phyloP scores from a whole-genome alignment of 2,888 invertebrate species.

The Yponomeuta evonymella region DNA sequence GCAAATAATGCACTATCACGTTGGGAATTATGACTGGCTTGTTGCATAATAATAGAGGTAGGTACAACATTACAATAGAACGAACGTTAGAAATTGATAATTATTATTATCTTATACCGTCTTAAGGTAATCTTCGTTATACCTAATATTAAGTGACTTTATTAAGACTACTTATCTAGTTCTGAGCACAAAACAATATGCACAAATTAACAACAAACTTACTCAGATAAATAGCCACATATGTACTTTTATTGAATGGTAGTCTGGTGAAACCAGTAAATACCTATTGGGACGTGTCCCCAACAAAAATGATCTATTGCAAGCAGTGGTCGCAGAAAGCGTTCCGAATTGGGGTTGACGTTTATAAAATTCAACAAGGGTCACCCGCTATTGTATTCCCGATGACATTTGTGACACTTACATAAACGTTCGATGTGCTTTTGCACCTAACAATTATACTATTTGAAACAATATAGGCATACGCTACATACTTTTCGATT shows the following conservation, averaged over 20 bases:
- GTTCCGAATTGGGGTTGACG: constrained; percentile 19
- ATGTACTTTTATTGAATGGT: too few relatives aligned
- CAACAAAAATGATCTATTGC: neutral
- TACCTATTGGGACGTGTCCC: too few relatives aligned
- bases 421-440: constrained; percentile 44
- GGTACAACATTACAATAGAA: neutral
- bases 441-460: constrained; percentile 20
- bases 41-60: neutral
- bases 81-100: neutral
- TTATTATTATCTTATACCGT: neutral
- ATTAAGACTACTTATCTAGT: neutral
- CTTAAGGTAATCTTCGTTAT: neutral
- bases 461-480: too few relatives aligned
- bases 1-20: neutral
- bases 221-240: too few relatives aligned
- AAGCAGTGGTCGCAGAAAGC: constrained; percentile 5
- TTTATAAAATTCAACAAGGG: constrained; percentile 31
- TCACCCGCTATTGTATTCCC: constrained; percentile 50
- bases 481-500: too few relatives aligned
- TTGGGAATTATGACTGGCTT: neutral
- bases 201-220: neutral
- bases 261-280: too few relatives aligned
- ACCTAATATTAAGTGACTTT: neutral
- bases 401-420: constrained; percentile 58
- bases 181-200: neutral